phyloP scores from a whole-genome alignment of 2,888 invertebrate genomes.

The Pandemis corylana region DNA sequence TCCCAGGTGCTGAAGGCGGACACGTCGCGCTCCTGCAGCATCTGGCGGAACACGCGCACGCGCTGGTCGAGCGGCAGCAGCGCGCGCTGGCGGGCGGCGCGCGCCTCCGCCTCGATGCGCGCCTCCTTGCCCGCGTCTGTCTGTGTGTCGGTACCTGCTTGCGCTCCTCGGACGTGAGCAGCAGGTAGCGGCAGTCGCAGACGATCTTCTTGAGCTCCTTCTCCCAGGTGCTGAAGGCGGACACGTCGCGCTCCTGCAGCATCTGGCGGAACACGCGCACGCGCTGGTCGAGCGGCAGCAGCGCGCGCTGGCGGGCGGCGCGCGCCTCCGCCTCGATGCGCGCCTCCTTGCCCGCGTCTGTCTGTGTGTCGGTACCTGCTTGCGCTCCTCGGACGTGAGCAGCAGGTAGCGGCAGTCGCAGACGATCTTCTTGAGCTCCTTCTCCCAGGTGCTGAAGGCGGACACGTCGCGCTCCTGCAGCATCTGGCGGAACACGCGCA shows the following conservation, averaged over 20 bases:
- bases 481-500: conserved; percentile 98
- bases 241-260: conserved; percentile 98
- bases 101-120: conserved; percentile 88
- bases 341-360: conserved; percentile 95
- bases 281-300: conserved; percentile 96
- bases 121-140: conserved; percentile 96
- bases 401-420: conserved; percentile 98
- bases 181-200: conserved; percentile 97
- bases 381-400: conserved; percentile 97
- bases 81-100: conserved; percentile 93
- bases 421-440: conserved; percentile 99
- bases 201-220: conserved; percentile 99
- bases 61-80: conserved; percentile 97
- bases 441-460: conserved; percentile 99
- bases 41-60: conserved; percentile 97
- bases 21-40: conserved; percentile 98
- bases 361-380: no score
- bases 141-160: no score
- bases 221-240: conserved; percentile 99
- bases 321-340: conserved; percentile 89
- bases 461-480: conserved; percentile 98
- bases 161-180: conserved; percentile 97
- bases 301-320: conserved; percentile 93
- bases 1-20: conserved; percentile 99
- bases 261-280: conserved; percentile 98